Evolutionary conservation across 2,888 invertebrate genomes (phyloP).

Genomic region (Morinoia aosen): DNA sequence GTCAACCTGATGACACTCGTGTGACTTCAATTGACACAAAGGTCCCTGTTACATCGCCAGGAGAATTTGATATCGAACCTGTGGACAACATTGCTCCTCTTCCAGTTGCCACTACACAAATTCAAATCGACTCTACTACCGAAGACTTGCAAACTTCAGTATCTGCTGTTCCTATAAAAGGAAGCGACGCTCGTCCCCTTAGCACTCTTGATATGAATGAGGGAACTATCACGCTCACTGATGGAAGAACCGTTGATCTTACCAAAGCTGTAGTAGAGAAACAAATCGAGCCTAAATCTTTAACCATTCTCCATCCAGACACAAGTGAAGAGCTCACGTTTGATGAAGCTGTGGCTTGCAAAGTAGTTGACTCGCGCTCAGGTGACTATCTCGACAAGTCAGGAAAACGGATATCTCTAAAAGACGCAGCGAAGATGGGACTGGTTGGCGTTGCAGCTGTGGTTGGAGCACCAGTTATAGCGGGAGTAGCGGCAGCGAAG

Average conservation of each 20-base stretch:
- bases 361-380: slow-evolving; percentile 81
- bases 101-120: neutral
- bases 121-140: neutral
- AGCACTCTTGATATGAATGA: neutral
- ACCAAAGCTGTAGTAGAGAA: neutral
- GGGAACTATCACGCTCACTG: neutral
- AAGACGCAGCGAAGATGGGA: slow-evolving; percentile 77
- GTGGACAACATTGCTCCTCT: neutral
- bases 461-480: slow-evolving; percentile 79
- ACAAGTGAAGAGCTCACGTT: slow-evolving; percentile 78
- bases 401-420: slow-evolving; percentile 79
- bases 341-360: slow-evolving; percentile 82
- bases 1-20: neutral
- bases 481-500: slow-evolving; percentile 66
- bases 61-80: neutral
- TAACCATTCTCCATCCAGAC: slow-evolving; percentile 72
- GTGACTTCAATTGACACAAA: neutral
- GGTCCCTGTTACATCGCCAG: neutral
- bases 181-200: neutral
- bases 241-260: neutral
- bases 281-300: neutral
- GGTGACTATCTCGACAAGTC: slow-evolving; percentile 79
- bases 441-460: slow-evolving; percentile 84
- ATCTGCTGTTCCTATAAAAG: neutral
- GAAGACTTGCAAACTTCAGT: neutral